A percentile compares a stretch with the other conserved stretches of the same genome.
These are phyloP conservation scores for Phoenicopterus ruber DNA, from an alignment of 2,113 vertebrate species.

Conservation along the genomic window DNA sequence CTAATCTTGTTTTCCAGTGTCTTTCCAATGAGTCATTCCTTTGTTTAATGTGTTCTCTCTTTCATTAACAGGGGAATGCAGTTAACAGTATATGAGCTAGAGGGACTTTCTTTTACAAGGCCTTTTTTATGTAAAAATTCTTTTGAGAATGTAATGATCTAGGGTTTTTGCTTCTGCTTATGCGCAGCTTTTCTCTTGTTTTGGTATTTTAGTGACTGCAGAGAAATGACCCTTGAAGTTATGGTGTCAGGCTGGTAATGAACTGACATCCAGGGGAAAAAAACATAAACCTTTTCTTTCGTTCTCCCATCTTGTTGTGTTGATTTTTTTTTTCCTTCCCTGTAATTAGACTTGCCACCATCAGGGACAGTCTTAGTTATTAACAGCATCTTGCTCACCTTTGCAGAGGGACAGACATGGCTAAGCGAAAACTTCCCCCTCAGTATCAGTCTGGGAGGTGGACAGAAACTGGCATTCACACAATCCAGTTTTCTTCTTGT, in stretches of 20 bases:
- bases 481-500: constrained; percentile 21
- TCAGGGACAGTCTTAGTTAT: constrained; percentile 61
- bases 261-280: constrained; percentile 56
- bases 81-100: background rate
- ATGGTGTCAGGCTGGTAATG: constrained; percentile 67
- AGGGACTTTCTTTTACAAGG: background rate
- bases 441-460: background rate
- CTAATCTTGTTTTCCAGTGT: background rate
- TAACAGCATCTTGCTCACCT: constrained; percentile 56
- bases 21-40: background rate
- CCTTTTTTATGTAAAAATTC: constrained; percentile 40
- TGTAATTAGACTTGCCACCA: constrained; percentile 73
- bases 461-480: constrained; percentile 20
- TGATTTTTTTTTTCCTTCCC: background rate
- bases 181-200: constrained; percentile 46
- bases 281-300: constrained; percentile 60
- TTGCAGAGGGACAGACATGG: constrained; percentile 48
- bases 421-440: constrained; percentile 35
- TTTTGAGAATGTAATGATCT: constrained; percentile 52
- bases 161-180: constrained; percentile 12
- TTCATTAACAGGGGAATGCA: background rate
- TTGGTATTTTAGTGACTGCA: constrained; percentile 65
- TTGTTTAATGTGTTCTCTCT: background rate
- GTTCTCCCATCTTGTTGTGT: background rate
- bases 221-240: constrained; percentile 75